These are phyloP conservation scores for Tiphia femorata DNA, from an alignment of 2,888 invertebrate species.

Conservation along the genomic window DNA sequence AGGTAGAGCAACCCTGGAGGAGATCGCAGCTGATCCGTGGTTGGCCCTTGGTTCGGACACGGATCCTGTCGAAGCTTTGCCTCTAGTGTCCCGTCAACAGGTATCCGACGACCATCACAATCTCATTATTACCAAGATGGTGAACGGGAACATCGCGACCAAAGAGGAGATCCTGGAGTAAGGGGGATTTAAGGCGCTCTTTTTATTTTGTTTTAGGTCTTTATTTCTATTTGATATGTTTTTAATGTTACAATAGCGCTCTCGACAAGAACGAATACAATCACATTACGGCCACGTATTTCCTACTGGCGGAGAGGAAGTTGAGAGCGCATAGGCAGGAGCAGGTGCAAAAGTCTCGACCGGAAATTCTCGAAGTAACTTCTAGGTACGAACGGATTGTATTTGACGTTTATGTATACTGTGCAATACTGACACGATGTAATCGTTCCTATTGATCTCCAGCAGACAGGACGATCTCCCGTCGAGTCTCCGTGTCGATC, in stretches of 20 bases:
- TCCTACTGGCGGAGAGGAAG: constrained; percentile 93
- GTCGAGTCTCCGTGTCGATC: constrained; percentile 51
- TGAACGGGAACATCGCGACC: constrained; percentile 92
- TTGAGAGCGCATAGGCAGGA: constrained; percentile 84
- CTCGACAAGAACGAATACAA: constrained; percentile 97
- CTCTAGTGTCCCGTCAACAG: constrained; percentile 90
- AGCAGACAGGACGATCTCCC: constrained; percentile 53
- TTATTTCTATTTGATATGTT: constrained; percentile 3
- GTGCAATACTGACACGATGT: background rate
- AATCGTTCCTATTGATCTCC: constrained; percentile 19
- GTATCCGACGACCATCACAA: constrained; percentile 92
- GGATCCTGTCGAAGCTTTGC: constrained; percentile 75
- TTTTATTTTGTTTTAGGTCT: constrained; percentile 1
- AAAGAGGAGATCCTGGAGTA: constrained; percentile 94
- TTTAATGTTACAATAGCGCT: constrained; percentile 74
- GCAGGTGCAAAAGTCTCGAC: constrained; percentile 70
- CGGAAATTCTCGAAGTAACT: constrained; percentile 65
- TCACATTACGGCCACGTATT: constrained; percentile 98
- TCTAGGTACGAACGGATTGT: constrained; percentile 44
- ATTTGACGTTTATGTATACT: background rate
- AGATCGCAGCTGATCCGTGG: constrained; percentile 92
- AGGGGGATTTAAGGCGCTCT: constrained; percentile 64
- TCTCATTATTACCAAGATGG: constrained; percentile 95
- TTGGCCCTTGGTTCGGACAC: constrained; percentile 72
- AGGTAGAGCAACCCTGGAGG: constrained; percentile 87